phyloP scores from a whole-genome alignment of 2,888 invertebrate genomes.

The Eucera pruinosa region DNA sequence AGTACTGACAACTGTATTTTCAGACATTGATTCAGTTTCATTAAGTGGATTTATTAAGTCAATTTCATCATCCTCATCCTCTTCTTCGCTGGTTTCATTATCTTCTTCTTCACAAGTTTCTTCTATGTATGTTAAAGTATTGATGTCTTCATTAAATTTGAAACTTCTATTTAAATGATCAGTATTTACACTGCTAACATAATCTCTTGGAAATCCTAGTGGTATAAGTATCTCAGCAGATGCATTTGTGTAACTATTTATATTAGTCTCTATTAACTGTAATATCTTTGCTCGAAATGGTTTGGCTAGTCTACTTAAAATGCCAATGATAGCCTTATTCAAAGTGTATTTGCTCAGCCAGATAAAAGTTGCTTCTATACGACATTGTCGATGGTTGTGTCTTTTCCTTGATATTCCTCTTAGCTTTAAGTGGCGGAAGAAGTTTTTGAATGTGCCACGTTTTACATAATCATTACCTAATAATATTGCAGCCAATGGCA shows the following conservation, averaged over 20 bases:
- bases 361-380: constrained; percentile 89
- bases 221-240: constrained; percentile 87
- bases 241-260: constrained; percentile 88
- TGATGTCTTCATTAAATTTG: constrained; percentile 72
- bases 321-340: constrained; percentile 89
- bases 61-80: constrained; percentile 59
- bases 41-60: constrained; percentile 40
- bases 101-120: constrained; percentile 43
- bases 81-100: constrained; percentile 62
- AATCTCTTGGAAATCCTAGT: constrained; percentile 83
- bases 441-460: constrained; percentile 88
- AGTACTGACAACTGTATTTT: constrained; percentile 38
- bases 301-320: constrained; percentile 87
- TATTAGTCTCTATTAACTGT: constrained; percentile 87
- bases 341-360: constrained; percentile 91
- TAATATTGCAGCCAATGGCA: constrained; percentile 93
- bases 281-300: constrained; percentile 85
- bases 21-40: background rate
- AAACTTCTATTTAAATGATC: constrained; percentile 55
- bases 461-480: constrained; percentile 96
- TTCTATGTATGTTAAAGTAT: constrained; percentile 57
- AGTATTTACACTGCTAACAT: constrained; percentile 37
- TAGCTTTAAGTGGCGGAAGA: constrained; percentile 88
- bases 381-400: constrained; percentile 87
- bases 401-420: constrained; percentile 84